Evolutionary conservation across 2,113 vertebrate species (phyloP).

Genomic region (Helogale parvula): DNA sequence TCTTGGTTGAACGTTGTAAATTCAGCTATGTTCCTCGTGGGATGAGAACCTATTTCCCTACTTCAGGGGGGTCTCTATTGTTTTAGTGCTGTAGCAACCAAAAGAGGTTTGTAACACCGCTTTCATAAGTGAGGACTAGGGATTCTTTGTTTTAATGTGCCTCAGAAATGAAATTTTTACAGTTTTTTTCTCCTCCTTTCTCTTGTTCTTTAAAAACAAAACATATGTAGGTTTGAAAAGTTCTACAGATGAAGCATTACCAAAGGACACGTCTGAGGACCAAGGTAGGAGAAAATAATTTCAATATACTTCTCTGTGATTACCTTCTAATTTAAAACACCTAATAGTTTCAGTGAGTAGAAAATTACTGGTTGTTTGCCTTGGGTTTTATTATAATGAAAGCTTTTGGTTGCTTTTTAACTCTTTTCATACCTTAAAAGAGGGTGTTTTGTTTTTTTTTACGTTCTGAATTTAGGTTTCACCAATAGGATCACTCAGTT

Average conservation of each 20-base stretch:
- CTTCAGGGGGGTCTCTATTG: background rate
- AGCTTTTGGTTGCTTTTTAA: background rate
- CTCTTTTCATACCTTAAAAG: slow-evolving; percentile 15
- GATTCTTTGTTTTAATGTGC: slow-evolving; percentile 62
- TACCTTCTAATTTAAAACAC: slow-evolving; percentile 28
- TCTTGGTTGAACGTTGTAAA: slow-evolving; percentile 36
- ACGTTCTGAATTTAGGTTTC: slow-evolving; percentile 13
- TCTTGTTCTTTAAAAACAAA: slow-evolving; percentile 65
- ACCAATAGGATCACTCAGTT: background rate
- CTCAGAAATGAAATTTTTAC: slow-evolving; percentile 54
- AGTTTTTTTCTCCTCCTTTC: background rate
- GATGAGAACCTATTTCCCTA: background rate
- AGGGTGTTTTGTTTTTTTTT: background rate
- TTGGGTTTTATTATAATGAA: slow-evolving; percentile 51
- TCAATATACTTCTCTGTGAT: background rate
- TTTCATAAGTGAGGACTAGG: slow-evolving; percentile 46
- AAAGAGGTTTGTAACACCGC: background rate
- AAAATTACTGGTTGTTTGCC: slow-evolving; percentile 49
- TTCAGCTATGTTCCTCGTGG: slow-evolving; percentile 1
- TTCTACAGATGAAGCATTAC: slow-evolving; percentile 79
- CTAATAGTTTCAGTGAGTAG: background rate
- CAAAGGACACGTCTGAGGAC: slow-evolving; percentile 85
- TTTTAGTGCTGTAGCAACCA: slow-evolving; percentile 50
- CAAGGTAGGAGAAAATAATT: slow-evolving; percentile 84
- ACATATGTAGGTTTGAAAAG: slow-evolving; percentile 80